Base-by-base conservation (phyloP, 2,113 vertebrate genomes). In the Gymnobelideus leadbeateri region DNA sequence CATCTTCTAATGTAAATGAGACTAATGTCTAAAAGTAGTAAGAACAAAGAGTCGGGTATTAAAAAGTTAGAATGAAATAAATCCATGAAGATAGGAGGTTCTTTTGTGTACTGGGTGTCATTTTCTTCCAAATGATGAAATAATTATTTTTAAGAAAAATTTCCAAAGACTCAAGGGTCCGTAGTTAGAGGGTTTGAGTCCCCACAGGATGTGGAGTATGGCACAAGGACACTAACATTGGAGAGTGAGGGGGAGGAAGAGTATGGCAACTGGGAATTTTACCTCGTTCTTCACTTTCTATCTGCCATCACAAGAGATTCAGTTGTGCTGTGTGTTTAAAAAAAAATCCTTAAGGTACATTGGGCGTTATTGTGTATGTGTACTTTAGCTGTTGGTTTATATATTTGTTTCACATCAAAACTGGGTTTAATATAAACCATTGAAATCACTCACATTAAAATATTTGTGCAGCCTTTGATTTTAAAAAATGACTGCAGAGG, bases 281-380 rank as follows among this genome's bases (percentile, higher is more conserved):
- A 97, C 97, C 98, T 98, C 98, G 94, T 95, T 94, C 93, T 95
- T 97, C 46, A 89, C 94, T 97, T 95, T 97, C 91, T 94, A 46
- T 94, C 93, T 25, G 93, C 51, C 52, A 77, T 51, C 93, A 96
- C 53, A 53, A 94, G 90, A 94, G 91, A 91, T 94, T 90, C 92
- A 37, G 8, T 93, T 84, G 6, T n/a, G 95, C 96, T 96, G 52
- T 97, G 89, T 97, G 91, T 92, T 91, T 92, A 96, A 95, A 23
- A 95, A 91, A 92, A 0, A 0, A 0, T 43, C 92, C 31, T 28
- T 49, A 47, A 94, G 92, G 57, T 89, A 25, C 43, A 1, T n/a
- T 26, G 24, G 89, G 90, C 96, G 94, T 96, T 92, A 91, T 84
- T 92, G 47, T 94, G 68, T 77, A 90, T 50, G 19, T 91, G 19